A percentile compares a stretch with the other conserved stretches of the same genome.
phyloP scores from a whole-genome alignment of 2,888 invertebrate genomes.

The Mimumesa dahlbomi region DNA sequence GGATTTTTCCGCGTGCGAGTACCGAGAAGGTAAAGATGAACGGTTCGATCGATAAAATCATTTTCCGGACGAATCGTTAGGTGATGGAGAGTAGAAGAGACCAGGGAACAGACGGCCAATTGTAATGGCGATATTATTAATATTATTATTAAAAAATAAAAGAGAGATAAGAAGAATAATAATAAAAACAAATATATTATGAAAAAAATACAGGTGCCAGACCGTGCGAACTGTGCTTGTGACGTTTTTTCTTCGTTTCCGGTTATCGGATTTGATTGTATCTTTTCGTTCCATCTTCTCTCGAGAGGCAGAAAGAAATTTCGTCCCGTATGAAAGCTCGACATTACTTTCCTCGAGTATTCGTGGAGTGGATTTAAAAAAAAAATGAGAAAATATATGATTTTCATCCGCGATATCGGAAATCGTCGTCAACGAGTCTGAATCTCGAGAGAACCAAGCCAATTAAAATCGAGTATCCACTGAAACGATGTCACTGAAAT shows the following conservation, averaged over 20 bases:
- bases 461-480: slow-evolving; percentile 11
- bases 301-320: slow-evolving; percentile 12
- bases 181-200: background rate
- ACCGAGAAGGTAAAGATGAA: slow-evolving; percentile 14
- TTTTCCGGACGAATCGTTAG: slow-evolving; percentile 38
- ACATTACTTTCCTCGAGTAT: too few relatives aligned
- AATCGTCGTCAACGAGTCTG: background rate
- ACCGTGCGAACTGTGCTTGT: slow-evolving; percentile 77
- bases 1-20: background rate
- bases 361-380: too few relatives aligned
- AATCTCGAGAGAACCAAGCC: slow-evolving; percentile 27
- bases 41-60: slow-evolving; percentile 42
- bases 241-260: slow-evolving; percentile 46
- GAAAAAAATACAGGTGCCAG: slow-evolving; percentile 56
- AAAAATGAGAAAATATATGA: too few relatives aligned
- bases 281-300: slow-evolving; percentile 14
- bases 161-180: too few relatives aligned
- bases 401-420: too few relatives aligned
- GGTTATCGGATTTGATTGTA: slow-evolving; percentile 10
- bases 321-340: too few relatives aligned
- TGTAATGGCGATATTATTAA: slow-evolving; percentile 48
- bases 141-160: too few relatives aligned
- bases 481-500: slow-evolving; percentile 5
- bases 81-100: slow-evolving; percentile 63
- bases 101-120: slow-evolving; percentile 60